phyloP scores from a whole-genome alignment of 2,888 invertebrate genomes.

The Girardia tigrina region DNA sequence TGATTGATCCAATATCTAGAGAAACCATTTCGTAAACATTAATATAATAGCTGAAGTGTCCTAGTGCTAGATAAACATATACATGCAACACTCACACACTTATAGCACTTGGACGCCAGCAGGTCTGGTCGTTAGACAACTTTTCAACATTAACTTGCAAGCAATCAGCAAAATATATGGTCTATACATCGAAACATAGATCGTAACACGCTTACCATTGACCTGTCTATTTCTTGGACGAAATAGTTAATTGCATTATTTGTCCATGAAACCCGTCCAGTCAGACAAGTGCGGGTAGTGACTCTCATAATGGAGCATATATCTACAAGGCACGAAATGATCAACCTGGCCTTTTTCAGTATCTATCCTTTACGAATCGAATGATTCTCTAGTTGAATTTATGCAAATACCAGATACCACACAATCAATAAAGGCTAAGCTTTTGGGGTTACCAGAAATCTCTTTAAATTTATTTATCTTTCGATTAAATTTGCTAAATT shows the following conservation, averaged over 20 bases:
- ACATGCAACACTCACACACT: slow-evolving; percentile 17
- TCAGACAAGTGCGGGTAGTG: slow-evolving; percentile 72
- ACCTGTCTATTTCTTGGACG: slow-evolving; percentile 90
- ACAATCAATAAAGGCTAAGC: too few species aligned
- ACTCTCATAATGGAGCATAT: slow-evolving; percentile 98
- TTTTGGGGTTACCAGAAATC: too few species aligned
- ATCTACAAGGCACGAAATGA: slow-evolving; percentile 54
- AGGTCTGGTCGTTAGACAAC: not conserved
- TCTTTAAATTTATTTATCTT: too few species aligned
- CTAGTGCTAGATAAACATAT: slow-evolving; percentile 39
- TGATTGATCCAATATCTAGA: slow-evolving; percentile 84
- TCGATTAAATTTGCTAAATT: too few species aligned
- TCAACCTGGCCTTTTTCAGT: not conserved
- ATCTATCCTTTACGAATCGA: slow-evolving; percentile 11
- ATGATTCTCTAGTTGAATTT: not conserved
- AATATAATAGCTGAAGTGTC: not conserved
- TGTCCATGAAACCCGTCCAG: slow-evolving; percentile 83
- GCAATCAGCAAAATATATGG: slow-evolving; percentile 23
- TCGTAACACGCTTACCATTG: slow-evolving; percentile 51
- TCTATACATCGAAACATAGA: slow-evolving; percentile 17
- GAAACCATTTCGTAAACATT: not conserved
- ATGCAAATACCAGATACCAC: not conserved
- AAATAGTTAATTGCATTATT: slow-evolving; percentile 96
- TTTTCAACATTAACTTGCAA: slow-evolving; percentile 5
- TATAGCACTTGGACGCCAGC: not conserved